Base-by-base conservation (phyloP, 1,140 invertebrate species). In the Caenorhabditis brenneri region DNA sequence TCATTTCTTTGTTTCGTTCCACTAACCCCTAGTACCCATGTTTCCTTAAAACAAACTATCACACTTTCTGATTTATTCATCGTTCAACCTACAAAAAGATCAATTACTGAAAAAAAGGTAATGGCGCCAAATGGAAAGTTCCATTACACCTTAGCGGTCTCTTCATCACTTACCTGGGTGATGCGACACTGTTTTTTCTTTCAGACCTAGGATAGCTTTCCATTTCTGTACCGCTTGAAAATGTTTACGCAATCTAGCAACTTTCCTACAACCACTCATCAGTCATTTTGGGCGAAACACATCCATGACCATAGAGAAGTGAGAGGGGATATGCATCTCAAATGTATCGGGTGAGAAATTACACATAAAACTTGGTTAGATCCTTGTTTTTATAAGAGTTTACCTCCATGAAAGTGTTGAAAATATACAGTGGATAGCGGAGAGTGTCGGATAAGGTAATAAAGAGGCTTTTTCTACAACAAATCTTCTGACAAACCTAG, bases 191-290 rank as follows among this genome's bases (percentile, higher is more conserved):
- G 2, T 36, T 22, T 22, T 74, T n/a, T n/a, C n/a, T 42, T 74
- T 74, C 33, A 22, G 7, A 3, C 2, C 65, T 10, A 33, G 29
- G 58, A 39, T 42, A 42, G 65, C 36, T 74, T 74, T 74, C 36
- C 12, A 16, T 42, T 74, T 74, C 65, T 74, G 65, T 74, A 74
- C 65, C 65, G 22, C 65, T 46, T 42, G n/a, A 65, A 31, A 31
- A 36, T 65, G 65, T 42, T 74, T 74, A 74, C 36, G 65, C 36
- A 74, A 74, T 74, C 65, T 42, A 42, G 65, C 65, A 74, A 74
- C 65, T 74, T 74, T 74, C 36, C 65, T 46, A 74, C 65, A 74
- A 74, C 65, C 65, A 74, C 33, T 74, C 65, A 74, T 74, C 65
- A 74, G 65, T 74, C 65, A 74, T 74, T 74, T 74, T 46, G 36